Evolutionary conservation across 2,888 invertebrate genomes (phyloP), one percentile per base, ranked within the genome.

Genomic region (Endotricha flammealis): DNA sequence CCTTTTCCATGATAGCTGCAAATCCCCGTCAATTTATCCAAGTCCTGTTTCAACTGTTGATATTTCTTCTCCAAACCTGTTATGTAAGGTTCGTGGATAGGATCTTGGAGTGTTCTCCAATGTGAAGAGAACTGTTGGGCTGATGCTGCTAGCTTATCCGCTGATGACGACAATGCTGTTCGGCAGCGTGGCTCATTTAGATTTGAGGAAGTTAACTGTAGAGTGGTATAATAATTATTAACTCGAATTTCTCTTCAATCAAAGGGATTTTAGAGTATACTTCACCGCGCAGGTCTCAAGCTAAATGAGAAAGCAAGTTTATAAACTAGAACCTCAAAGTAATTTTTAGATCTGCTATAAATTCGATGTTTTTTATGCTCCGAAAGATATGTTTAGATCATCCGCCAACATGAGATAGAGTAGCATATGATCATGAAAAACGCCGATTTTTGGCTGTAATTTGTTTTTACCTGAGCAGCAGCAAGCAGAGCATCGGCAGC

Each of bases 401-500:
- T n/a, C n/a, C n/a, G n/a, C n/a, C n/a, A n/a, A n/a, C n/a, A n/a
- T n/a, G n/a, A n/a, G n/a, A n/a, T n/a, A n/a, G n/a, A n/a, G n/a
- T n/a, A n/a, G n/a, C n/a, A n/a, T n/a, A n/a, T n/a, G n/a, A n/a
- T n/a, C n/a, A n/a, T n/a, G n/a, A n/a, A n/a, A n/a, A n/a, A n/a
- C n/a, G n/a, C n/a, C n/a, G 23, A 2, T 3, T 5, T 22, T 8
- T 3, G 23, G 5, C 24, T 5, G 9, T 8, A 16, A 14, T 1
- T 12, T n/a, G 12, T 4, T 3, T 9, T 6, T 41, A 72, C 74
- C 66, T 69, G 64, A 2, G 64, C 64, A 7, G 62, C 44, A 23
- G 58, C 56, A 1, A 66, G 46, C 13, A 77, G 42, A 0, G 50
- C 51, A 29, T 69, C 53, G 0, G 70, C 67, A 0, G 55, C 54